Percentiles rank a stretch among this genome's conserved stretches.
Conservation (phyloP, 2,888 invertebrate species). For the Leptinotarsa peninsularis region DNA sequence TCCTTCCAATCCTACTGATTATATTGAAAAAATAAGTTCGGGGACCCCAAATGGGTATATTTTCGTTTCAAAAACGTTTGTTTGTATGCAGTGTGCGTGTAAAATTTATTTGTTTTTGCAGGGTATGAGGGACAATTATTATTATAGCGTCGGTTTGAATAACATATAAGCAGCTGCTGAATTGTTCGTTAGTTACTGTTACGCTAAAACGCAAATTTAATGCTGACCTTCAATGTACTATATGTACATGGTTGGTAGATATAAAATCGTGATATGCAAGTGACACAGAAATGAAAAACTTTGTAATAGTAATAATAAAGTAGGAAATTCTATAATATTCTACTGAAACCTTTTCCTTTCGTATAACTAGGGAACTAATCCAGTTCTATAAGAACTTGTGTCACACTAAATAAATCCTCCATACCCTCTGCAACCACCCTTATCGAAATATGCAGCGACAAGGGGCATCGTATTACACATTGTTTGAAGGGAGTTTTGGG, state of each 20-base stretch:
- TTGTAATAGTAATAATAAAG: no score
- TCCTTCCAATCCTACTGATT: no score
- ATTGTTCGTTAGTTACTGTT: background rate
- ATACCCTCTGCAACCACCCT: slow-evolving; percentile 5
- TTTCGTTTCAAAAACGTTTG: background rate
- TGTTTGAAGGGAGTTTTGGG: background rate
- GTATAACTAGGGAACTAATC: background rate
- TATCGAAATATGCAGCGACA: background rate
- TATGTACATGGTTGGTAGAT: background rate
- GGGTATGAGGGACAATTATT: background rate
- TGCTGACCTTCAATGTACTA: background rate
- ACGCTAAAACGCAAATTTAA: background rate
- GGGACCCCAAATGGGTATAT: background rate
- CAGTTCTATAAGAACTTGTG: background rate
- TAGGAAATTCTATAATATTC: background rate
- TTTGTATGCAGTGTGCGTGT: background rate
- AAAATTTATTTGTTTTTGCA: background rate
- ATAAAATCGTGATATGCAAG: no score
- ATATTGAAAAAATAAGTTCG: background rate
- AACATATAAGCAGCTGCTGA: background rate
- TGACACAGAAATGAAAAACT: no score
- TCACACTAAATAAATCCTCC: background rate
- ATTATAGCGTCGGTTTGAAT: background rate
- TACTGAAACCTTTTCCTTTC: background rate
- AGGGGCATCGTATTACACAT: slow-evolving; percentile 3